A percentile compares a stretch with the other conserved stretches of the same genome.
Conservation (phyloP, 2,888 invertebrate genomes). For the Troides aeacus region DNA sequence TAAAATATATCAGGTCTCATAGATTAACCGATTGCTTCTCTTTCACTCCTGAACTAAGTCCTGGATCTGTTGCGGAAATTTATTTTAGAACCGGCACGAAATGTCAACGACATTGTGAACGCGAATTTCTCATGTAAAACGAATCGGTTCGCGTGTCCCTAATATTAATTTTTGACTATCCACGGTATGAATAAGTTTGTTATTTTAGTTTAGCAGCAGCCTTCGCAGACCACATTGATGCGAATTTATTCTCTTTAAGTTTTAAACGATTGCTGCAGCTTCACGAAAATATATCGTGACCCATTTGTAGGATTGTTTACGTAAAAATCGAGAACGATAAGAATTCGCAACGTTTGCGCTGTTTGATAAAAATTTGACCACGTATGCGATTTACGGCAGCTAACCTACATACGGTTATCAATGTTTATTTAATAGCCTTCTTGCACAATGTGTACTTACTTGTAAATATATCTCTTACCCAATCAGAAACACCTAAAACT, state of each 20-base stretch:
- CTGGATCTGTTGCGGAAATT: slow-evolving; percentile 16
- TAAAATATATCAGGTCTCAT: not conserved
- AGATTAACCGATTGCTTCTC: not conserved
- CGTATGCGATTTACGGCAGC: slow-evolving; percentile 65
- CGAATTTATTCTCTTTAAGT: slow-evolving; percentile 42
- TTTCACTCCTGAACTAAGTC: not conserved
- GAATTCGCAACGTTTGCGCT: slow-evolving; percentile 68
- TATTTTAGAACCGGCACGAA: slow-evolving; percentile 52
- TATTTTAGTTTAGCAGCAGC: slow-evolving; percentile 46
- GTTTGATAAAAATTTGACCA: slow-evolving; percentile 74
- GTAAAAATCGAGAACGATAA: slow-evolving; percentile 65
- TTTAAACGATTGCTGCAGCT: slow-evolving; percentile 45
- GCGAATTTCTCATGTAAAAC: slow-evolving; percentile 59
- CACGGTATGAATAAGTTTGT: slow-evolving; percentile 50
- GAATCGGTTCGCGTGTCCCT: slow-evolving; percentile 71
- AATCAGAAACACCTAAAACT: not conserved
- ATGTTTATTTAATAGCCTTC: slow-evolving; percentile 65
- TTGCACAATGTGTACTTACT: slow-evolving; percentile 58
- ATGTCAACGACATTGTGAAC: slow-evolving; percentile 71
- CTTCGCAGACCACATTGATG: slow-evolving; percentile 55
- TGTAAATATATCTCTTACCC: slow-evolving; percentile 1
- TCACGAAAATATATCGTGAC: slow-evolving; percentile 63
- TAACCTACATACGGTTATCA: slow-evolving; percentile 75
- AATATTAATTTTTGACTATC: slow-evolving; percentile 56
- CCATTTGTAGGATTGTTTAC: slow-evolving; percentile 62